A percentile compares a stretch with the other conserved stretches of the same genome.
phyloP scores from a whole-genome alignment of 1,140 invertebrate species.

The Andricus grossulariae region DNA sequence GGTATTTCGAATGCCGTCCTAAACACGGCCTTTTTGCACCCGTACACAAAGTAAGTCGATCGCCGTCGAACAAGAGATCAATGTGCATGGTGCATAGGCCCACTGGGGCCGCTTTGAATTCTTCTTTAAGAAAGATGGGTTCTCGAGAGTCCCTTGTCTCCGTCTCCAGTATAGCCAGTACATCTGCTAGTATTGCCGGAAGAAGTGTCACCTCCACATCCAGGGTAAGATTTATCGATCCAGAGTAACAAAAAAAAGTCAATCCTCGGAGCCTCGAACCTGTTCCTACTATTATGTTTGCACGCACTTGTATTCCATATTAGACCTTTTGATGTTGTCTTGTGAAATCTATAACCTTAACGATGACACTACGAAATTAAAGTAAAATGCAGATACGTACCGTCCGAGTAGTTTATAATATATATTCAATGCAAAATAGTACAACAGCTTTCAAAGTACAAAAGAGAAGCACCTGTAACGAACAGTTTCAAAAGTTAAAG shows the following conservation, averaged over 20 bases:
- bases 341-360: background rate
- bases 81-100: slow-evolving; percentile 81
- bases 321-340: background rate
- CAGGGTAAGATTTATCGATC: slow-evolving; percentile 82
- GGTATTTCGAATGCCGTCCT: slow-evolving; percentile 95
- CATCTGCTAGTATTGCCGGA: slow-evolving; percentile 75
- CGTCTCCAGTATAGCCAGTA: slow-evolving; percentile 83
- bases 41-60: slow-evolving; percentile 88
- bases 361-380: background rate
- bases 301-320: slow-evolving; percentile 1
- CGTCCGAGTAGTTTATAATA: background rate
- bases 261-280: slow-evolving; percentile 15
- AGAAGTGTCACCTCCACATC: slow-evolving; percentile 69
- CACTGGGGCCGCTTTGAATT: slow-evolving; percentile 74
- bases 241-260: slow-evolving; percentile 56
- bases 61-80: slow-evolving; percentile 83
- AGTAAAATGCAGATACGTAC: background rate
- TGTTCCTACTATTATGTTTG: slow-evolving; percentile 5
- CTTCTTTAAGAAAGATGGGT: slow-evolving; percentile 82
- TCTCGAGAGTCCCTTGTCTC: slow-evolving; percentile 92
- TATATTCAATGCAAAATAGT: background rate
- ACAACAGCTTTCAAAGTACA: no score
- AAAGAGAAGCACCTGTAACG: no score
- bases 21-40: slow-evolving; percentile 96
- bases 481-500: no score